These are phyloP conservation scores for Brachionus asplanchnoidis DNA, from an alignment of 1,140 invertebrate species.

Conservation along the genomic window DNA sequence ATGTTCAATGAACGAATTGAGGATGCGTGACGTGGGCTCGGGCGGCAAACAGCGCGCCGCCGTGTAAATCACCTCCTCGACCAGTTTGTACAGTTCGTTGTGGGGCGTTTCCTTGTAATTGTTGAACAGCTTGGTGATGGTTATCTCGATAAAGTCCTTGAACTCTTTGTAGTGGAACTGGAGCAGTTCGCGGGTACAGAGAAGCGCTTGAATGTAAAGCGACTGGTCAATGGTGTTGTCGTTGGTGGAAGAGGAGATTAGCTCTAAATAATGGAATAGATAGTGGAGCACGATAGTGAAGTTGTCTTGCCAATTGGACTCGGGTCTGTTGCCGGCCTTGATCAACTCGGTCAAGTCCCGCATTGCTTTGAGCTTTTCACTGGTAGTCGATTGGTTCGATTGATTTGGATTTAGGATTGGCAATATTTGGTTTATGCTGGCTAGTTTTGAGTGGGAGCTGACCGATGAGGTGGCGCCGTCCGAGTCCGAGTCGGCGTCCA, in stretches of 20 bases:
- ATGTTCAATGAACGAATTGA: slow-evolving; percentile 76
- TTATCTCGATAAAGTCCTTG: slow-evolving; percentile 77
- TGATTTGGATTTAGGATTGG: slow-evolving; percentile 44
- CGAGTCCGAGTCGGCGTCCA: slow-evolving; percentile 12
- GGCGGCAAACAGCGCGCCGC: slow-evolving; percentile 69
- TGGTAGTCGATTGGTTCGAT: slow-evolving; percentile 44
- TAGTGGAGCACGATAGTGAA: slow-evolving; percentile 68
- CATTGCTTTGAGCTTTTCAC: slow-evolving; percentile 19
- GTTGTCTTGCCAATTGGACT: slow-evolving; percentile 41
- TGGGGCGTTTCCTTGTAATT: slow-evolving; percentile 65
- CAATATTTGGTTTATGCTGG: not conserved
- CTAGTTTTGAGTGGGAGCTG: slow-evolving; percentile 56
- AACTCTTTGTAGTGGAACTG: slow-evolving; percentile 71
- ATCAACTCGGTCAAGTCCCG: slow-evolving; percentile 32
- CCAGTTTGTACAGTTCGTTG: slow-evolving; percentile 52
- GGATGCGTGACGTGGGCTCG: slow-evolving; percentile 64
- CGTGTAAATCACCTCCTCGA: slow-evolving; percentile 67
- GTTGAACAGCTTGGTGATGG: slow-evolving; percentile 77
- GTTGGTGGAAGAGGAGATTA: slow-evolving; percentile 51
- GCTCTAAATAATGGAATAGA: slow-evolving; percentile 68
- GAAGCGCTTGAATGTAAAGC: slow-evolving; percentile 63
- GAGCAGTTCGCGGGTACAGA: slow-evolving; percentile 74
- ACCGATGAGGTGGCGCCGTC: slow-evolving; percentile 60
- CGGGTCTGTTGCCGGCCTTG: slow-evolving; percentile 12
- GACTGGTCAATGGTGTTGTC: slow-evolving; percentile 8